Evolutionary conservation across 2,113 vertebrate species (phyloP), one percentile per base, ranked within the genome.

Genomic region (Aptenodytes forsteri): DNA sequence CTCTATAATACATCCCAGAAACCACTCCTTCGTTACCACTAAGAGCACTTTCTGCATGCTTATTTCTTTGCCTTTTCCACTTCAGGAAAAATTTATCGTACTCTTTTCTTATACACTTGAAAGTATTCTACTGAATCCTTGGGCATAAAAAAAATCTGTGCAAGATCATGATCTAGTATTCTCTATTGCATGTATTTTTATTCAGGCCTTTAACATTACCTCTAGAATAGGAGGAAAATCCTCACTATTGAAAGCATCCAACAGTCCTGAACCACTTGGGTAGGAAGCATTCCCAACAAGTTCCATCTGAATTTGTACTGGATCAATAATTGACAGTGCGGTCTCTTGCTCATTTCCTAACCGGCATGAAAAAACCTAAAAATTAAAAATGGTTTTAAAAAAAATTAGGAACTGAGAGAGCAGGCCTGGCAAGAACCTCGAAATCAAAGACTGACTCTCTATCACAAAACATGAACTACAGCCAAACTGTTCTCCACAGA

Each of bases 211-310:
- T 42, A 64, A 18, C 13, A 32, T 96, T 98, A 99, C 99, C 99
- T 99, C 99, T 71, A 99, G 98, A 86, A 99, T 87, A 2, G 99
- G 99, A 20, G 99, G 99, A 64, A 99, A 99, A 94, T 99, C 99
- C 91, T 99, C 99, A 50, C 99, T 99, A 22, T 99, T 99, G 97
- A 99, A 99, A 22, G 99, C 99, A 77, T 99, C 99, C 97, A 99
- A 96, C 36, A 99, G 96, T 10, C 99, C 99, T 1, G 99, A 99
- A 78, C 98, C 99, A 87, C 98, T 99, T n/a, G 99, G 99, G 77
- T 99, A 99, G 5, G 99, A 99, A 79, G 99, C 99, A 96, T 99
- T 99, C 18, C 99, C 99, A 96, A 99, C 98, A 36, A 99, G 98
- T 92, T 99, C 99, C 93, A 99, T 96, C 29, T 99, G 99, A 62